Conservation (phyloP, 2,888 invertebrate species). For the Mechanitis mazaeus region DNA sequence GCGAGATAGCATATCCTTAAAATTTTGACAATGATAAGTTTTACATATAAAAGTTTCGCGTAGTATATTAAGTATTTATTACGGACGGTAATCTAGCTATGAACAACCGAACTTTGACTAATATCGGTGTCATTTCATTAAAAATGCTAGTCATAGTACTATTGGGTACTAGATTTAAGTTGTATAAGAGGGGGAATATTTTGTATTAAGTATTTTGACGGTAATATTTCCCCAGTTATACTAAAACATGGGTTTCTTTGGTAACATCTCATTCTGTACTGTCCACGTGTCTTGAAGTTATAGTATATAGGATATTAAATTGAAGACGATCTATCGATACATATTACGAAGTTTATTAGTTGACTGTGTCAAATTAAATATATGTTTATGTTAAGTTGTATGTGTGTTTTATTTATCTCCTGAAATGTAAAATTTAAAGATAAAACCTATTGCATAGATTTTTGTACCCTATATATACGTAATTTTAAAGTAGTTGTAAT, state of each 20-base stretch:
- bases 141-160: constrained; percentile 66
- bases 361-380: constrained; percentile 73
- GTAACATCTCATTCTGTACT: constrained; percentile 31
- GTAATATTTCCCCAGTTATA: constrained; percentile 26
- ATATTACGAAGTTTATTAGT: constrained; percentile 53
- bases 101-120: constrained; percentile 15
- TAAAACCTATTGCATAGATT: too few species aligned
- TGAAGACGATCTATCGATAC: constrained; percentile 46
- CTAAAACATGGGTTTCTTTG: constrained; percentile 35
- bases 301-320: constrained; percentile 32
- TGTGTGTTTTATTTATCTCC: constrained; percentile 49
- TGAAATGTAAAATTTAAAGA: constrained; percentile 23
- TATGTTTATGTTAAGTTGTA: constrained; percentile 59
- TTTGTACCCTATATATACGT: too few species aligned
- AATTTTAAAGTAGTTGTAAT: not conserved
- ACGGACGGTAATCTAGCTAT: constrained; percentile 12
- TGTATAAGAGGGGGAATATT: constrained; percentile 27
- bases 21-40: not conserved
- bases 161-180: constrained; percentile 56
- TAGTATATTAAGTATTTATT: not conserved
- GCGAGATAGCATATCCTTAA: not conserved
- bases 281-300: constrained; percentile 14
- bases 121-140: constrained; percentile 38
- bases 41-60: not conserved
- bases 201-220: not conserved